Percentiles rank a stretch among this genome's conserved stretches.
Evolutionary conservation across 2,113 vertebrate species (phyloP).

Genomic region (Anoura caudifer): DNA sequence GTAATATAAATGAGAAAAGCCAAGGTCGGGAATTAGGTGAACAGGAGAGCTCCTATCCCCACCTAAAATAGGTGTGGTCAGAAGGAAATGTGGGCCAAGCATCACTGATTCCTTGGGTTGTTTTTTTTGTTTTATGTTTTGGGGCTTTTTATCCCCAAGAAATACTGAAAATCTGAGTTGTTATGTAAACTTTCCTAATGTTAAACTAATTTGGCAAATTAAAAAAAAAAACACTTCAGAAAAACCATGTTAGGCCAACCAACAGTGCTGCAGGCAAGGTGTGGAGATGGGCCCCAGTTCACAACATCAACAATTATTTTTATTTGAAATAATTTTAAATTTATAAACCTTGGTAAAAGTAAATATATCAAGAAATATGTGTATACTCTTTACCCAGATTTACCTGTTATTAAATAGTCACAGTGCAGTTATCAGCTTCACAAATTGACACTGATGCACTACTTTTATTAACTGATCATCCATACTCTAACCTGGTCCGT

Average conservation of each 20-base stretch:
- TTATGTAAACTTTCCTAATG: not conserved
- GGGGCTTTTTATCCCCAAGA: too few relatives aligned
- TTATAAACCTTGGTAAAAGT: not conserved
- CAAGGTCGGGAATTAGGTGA: too few relatives aligned
- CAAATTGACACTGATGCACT: not conserved
- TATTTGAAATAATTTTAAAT: conserved; percentile 1
- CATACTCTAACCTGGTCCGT: not conserved
- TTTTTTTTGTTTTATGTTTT: not conserved
- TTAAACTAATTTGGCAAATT: not conserved
- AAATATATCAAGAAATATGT: not conserved
- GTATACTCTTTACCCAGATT: not conserved
- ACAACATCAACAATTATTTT: not conserved
- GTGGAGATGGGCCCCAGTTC: not conserved
- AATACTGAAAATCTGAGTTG: not conserved
- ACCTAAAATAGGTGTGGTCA: not conserved
- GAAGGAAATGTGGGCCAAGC: not conserved
- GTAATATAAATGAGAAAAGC: not conserved
- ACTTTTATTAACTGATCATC: not conserved
- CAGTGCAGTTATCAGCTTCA: not conserved
- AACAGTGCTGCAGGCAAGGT: not conserved
- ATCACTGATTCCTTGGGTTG: not conserved
- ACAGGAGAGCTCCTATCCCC: not conserved
- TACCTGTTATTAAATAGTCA: not conserved
- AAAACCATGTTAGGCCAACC: not conserved
- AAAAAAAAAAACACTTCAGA: not conserved